A percentile compares a stretch with the other conserved stretches of the same genome.
Conservation (phyloP, 2,888 invertebrate genomes). For the Leptopilina myrica region DNA sequence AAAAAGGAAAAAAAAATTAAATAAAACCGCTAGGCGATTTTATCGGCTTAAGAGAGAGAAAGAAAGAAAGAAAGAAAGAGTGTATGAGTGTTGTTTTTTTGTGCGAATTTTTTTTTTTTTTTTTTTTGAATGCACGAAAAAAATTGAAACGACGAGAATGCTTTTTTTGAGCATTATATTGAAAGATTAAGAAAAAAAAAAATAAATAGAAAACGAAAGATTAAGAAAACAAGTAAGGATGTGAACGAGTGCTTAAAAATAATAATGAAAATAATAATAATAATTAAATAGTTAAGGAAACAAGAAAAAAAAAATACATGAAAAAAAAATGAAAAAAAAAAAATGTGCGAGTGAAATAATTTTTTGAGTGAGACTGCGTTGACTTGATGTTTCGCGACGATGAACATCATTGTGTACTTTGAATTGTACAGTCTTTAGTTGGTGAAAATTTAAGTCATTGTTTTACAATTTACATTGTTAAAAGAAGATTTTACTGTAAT, state of each 20-base stretch:
- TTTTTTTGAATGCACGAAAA: too few relatives aligned
- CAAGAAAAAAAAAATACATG: slow-evolving; percentile 48
- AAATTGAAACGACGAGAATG: too few relatives aligned
- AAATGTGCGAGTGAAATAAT: slow-evolving; percentile 47
- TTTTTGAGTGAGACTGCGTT: slow-evolving; percentile 59
- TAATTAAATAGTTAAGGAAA: slow-evolving; percentile 24
- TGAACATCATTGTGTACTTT: slow-evolving; percentile 67
- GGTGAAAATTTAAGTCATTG: slow-evolving; percentile 72
- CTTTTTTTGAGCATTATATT: slow-evolving; percentile 21
- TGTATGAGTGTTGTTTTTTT: neutral
- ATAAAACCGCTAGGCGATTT: slow-evolving; percentile 36
- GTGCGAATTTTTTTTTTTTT: slow-evolving; percentile 34
- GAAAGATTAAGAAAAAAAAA: slow-evolving; percentile 50
- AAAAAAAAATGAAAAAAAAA: slow-evolving; percentile 11
- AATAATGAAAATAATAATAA: slow-evolving; percentile 1
- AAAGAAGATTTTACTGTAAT: slow-evolving; percentile 58
- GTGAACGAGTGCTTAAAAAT: slow-evolving; percentile 10
- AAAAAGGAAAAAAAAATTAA: slow-evolving; percentile 43
- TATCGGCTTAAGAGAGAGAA: slow-evolving; percentile 67
- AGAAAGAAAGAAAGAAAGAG: neutral
- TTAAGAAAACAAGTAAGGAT: slow-evolving; percentile 45
- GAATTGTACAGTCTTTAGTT: slow-evolving; percentile 73
- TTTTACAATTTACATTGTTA: slow-evolving; percentile 69
- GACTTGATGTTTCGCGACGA: slow-evolving; percentile 61
- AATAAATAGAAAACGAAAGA: slow-evolving; percentile 35